Evolutionary conservation across 2,113 vertebrate genomes (phyloP).

Genomic region (Steatornis caripensis): DNA sequence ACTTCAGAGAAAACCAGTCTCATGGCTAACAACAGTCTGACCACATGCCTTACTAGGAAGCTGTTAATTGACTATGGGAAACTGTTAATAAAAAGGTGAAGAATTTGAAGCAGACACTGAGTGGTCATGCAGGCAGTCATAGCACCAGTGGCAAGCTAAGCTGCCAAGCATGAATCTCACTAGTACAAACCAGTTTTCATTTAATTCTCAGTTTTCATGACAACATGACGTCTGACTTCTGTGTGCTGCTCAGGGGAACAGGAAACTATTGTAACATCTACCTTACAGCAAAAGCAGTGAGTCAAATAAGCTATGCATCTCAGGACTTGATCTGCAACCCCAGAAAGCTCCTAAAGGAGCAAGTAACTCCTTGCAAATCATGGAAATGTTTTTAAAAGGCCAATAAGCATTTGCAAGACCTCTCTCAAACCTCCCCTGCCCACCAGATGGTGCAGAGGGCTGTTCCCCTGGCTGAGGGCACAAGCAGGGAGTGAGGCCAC

Average conservation of each 20-base stretch:
- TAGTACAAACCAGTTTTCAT: neutral
- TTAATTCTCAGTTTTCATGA: neutral
- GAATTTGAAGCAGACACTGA: neutral
- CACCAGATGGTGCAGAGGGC: accelerated
- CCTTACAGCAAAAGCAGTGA: neutral
- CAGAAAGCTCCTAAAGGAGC: neutral
- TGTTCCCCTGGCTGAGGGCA: neutral
- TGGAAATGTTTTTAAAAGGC: neutral
- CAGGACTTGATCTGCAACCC: neutral
- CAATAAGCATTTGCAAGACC: neutral
- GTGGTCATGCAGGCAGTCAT: neutral
- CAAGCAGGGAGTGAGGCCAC: accelerated
- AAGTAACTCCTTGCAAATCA: neutral
- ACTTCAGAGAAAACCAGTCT: neutral
- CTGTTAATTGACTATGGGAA: neutral
- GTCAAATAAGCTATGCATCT: neutral
- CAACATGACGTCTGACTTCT: neutral
- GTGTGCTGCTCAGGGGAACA: neutral
- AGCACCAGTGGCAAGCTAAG: accelerated
- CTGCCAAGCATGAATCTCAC: neutral
- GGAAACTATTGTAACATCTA: neutral
- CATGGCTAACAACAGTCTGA: neutral
- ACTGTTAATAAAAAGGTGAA: neutral
- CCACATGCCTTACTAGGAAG: neutral
- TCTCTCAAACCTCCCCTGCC: neutral